Percentiles rank a stretch among this genome's conserved stretches.
Evolutionary conservation across 2,888 invertebrate genomes (phyloP).

Genomic region (Sminthurinus aureus): DNA sequence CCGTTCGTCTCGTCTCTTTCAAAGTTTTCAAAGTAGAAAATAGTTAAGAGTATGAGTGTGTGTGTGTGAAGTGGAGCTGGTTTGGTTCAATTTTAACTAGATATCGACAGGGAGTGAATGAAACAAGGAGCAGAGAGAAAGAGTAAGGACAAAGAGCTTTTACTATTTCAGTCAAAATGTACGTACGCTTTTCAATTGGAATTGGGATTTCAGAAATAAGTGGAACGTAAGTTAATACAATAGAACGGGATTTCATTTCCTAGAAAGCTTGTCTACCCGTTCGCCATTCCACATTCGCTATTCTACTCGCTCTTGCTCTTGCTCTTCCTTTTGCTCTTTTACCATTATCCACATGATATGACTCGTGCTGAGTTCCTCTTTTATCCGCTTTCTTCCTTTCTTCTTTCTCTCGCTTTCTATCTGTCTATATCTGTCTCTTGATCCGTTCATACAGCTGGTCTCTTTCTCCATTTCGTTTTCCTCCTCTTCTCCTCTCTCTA

Average conservation of each 20-base stretch:
- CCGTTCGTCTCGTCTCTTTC: too few species aligned
- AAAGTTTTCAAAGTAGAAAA: too few species aligned
- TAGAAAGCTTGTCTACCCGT: neutral
- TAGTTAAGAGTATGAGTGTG: too few species aligned
- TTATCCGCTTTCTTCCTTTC: neutral
- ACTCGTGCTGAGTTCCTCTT: neutral
- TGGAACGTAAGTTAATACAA: slow-evolving; percentile 14
- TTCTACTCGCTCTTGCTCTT: neutral
- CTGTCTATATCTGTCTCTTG: too few species aligned
- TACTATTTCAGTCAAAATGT: neutral
- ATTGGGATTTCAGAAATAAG: neutral
- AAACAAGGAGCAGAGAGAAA: neutral
- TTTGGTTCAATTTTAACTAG: too few species aligned
- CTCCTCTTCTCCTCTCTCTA: neutral
- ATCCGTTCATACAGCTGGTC: neutral
- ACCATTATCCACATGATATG: neutral
- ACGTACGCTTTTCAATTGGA: neutral
- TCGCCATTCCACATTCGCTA: neutral
- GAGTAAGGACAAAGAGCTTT: neutral
- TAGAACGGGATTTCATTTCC: slow-evolving; percentile 14
- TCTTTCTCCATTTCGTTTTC: slow-evolving; percentile 13
- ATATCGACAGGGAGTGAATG: neutral
- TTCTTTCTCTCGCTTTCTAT: neutral
- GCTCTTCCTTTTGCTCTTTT: slow-evolving; percentile 2
- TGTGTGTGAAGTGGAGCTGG: too few species aligned